Conservation (phyloP, 2,888 invertebrate genomes). For the Tricholauxania praeusta region DNA sequence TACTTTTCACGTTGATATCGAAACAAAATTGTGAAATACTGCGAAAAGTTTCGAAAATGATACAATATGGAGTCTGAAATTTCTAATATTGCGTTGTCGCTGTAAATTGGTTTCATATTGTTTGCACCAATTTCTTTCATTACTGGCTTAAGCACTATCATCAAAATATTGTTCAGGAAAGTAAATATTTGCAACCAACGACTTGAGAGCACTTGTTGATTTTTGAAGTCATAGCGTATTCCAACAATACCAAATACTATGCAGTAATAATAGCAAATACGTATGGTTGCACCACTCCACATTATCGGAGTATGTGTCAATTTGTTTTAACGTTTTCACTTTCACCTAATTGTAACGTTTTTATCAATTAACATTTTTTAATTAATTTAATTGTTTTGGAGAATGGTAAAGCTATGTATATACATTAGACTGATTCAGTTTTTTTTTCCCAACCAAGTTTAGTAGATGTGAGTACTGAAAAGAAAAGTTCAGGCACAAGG, state of each 20-base stretch:
- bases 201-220: neutral
- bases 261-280: conserved; percentile 2
- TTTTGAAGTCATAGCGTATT: conserved; percentile 15
- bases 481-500: too few relatives aligned
- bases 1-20: conserved; percentile 14
- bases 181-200: neutral
- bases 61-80: neutral
- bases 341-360: too few relatives aligned
- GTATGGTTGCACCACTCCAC: neutral
- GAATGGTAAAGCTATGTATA: too few relatives aligned
- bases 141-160: neutral
- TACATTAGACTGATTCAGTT: too few relatives aligned
- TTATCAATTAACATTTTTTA: too few relatives aligned
- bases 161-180: conserved; percentile 1
- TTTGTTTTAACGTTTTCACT: too few relatives aligned
- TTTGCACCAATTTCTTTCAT: neutral
- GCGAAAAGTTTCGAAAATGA: neutral
- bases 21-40: neutral
- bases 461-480: too few relatives aligned
- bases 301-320: neutral
- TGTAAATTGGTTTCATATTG: too few relatives aligned
- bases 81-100: too few relatives aligned
- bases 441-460: too few relatives aligned
- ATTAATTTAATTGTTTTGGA: too few relatives aligned
- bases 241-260: conserved; percentile 4